phyloP scores from a whole-genome alignment of 2,113 vertebrate species.

The Coracopsis vasa region DNA sequence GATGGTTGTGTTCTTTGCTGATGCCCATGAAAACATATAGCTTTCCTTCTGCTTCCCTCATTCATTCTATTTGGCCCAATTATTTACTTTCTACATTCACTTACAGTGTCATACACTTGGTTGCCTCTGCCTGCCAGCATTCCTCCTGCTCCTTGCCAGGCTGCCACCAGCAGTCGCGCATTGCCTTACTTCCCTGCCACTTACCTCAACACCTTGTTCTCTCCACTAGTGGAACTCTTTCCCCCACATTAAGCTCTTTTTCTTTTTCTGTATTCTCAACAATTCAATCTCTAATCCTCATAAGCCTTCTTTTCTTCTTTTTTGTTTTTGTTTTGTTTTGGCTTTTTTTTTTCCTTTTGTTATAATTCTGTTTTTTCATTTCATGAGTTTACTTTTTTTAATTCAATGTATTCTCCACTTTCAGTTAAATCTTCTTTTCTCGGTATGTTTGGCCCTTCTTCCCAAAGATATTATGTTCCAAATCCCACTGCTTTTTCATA shows the following conservation, averaged over 20 bases:
- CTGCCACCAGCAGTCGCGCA: background rate
- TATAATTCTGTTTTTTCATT: background rate
- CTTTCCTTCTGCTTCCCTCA: background rate
- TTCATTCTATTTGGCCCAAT: background rate
- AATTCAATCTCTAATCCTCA: background rate
- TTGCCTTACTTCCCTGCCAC: background rate
- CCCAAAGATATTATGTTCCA: background rate
- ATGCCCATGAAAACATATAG: background rate
- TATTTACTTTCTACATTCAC: background rate
- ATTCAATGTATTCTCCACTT: background rate
- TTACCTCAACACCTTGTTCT: background rate
- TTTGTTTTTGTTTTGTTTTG: background rate
- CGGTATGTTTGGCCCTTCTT: background rate
- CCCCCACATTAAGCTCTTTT: background rate
- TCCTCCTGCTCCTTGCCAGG: fast-evolving
- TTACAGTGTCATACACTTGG: background rate
- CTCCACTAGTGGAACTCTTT: background rate
- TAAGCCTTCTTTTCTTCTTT: background rate
- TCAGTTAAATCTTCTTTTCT: background rate
- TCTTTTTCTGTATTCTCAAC: background rate
- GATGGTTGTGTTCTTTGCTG: background rate
- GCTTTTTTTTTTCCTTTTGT: background rate
- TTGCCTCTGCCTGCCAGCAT: background rate
- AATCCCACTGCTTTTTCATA: background rate
- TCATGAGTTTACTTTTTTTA: background rate